Conservation (phyloP, 2,888 invertebrate genomes). For the Acleris cristana region DNA sequence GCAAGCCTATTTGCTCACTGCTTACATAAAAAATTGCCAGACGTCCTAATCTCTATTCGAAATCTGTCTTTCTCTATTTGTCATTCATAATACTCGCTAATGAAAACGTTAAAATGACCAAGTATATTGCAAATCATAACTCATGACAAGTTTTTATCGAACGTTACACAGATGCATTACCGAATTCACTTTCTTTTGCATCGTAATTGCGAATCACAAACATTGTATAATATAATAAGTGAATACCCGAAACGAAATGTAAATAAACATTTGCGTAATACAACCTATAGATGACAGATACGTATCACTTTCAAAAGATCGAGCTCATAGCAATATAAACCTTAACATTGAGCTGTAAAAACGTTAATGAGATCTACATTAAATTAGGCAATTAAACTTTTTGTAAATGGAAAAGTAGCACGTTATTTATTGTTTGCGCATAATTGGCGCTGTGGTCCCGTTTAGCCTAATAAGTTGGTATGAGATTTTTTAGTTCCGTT, state of each 20-base stretch:
- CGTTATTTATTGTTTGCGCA: neutral
- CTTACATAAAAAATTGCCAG: too few relatives aligned
- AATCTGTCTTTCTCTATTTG: too few relatives aligned
- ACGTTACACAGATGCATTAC: neutral
- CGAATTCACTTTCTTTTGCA: slow-evolving; percentile 9
- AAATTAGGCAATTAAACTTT: slow-evolving; percentile 21
- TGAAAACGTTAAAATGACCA: too few relatives aligned
- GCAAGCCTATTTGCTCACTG: too few relatives aligned
- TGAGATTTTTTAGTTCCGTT: too few relatives aligned
- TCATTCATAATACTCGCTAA: too few relatives aligned
- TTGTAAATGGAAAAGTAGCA: slow-evolving; percentile 7
- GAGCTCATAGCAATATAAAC: neutral
- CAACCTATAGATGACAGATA: slow-evolving; percentile 23
- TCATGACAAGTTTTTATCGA: too few relatives aligned
- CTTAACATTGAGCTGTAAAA: neutral
- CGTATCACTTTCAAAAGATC: slow-evolving; percentile 13
- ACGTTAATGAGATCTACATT: neutral
- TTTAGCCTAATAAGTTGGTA: neutral
- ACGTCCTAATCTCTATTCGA: too few relatives aligned
- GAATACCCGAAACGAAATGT: slow-evolving; percentile 5
- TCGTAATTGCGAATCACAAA: slow-evolving; percentile 7
- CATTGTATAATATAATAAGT: slow-evolving; percentile 5
- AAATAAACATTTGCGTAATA: slow-evolving; percentile 29
- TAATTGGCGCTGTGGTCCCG: slow-evolving; percentile 22
- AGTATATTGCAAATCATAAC: too few relatives aligned